Evolutionary conservation across 2,888 invertebrate genomes (phyloP).

Genomic region (Steinernema carpocapsae): DNA sequence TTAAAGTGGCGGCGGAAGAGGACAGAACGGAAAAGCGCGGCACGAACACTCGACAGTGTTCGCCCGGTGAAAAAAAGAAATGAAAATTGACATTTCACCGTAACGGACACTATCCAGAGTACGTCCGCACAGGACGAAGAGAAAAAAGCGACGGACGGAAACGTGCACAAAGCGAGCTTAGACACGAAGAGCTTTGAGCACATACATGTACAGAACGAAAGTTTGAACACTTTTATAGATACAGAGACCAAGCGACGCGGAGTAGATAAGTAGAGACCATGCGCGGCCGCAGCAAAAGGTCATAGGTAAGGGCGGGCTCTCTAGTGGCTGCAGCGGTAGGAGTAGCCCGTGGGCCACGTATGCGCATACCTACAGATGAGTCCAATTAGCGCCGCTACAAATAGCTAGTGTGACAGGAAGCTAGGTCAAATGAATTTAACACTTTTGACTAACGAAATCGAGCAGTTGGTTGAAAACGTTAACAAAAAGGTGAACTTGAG

Average conservation of each 20-base stretch:
- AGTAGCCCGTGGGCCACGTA: slow-evolving; percentile 9
- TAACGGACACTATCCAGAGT: slow-evolving; percentile 22
- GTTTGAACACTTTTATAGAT: too few relatives aligned
- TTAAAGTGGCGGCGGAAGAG: not conserved
- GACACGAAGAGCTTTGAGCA: too few relatives aligned
- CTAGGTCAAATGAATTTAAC: too few relatives aligned
- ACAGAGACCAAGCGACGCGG: not conserved
- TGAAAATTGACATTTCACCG: not conserved
- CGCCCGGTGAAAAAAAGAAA: slow-evolving; percentile 15
- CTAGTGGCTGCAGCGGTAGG: not conserved
- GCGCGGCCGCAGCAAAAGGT: slow-evolving; percentile 3
- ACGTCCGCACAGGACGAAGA: not conserved
- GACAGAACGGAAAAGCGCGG: not conserved
- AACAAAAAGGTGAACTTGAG: too few relatives aligned
- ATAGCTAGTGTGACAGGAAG: too few relatives aligned
- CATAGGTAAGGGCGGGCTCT: not conserved
- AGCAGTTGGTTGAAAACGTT: too few relatives aligned
- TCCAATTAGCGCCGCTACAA: too few relatives aligned
- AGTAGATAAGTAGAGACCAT: slow-evolving; percentile 18
- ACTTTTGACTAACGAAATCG: too few relatives aligned
- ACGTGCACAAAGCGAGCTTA: too few relatives aligned
- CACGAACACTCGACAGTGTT: slow-evolving; percentile 30
- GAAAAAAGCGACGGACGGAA: not conserved
- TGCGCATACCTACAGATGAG: not conserved
- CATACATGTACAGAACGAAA: too few relatives aligned